These are phyloP conservation scores for Maniola jurtina DNA, from an alignment of 1,140 invertebrate genomes.

Conservation along the genomic window DNA sequence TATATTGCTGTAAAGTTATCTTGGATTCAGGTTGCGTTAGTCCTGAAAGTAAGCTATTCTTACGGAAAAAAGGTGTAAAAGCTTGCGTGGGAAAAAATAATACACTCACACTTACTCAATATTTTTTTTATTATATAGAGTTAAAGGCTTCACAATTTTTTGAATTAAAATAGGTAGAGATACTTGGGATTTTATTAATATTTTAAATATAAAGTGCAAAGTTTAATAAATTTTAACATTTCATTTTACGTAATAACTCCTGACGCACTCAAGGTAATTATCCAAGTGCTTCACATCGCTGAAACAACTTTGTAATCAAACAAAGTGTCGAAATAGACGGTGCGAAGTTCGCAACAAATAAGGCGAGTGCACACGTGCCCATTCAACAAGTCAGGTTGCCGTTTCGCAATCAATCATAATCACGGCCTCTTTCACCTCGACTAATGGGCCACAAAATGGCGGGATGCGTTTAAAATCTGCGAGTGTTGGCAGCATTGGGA, in stretches of 20 bases:
- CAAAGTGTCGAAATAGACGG: conserved; percentile 37
- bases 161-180: no score
- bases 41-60: no score
- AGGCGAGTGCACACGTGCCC: conserved; percentile 58
- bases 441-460: conserved; percentile 75
- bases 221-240: conserved; percentile 15
- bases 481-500: conserved; percentile 62
- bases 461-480: conserved; percentile 73
- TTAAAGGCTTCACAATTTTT: no score
- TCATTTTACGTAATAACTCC: conserved; percentile 24
- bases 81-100: no score
- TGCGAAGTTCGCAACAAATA: conserved; percentile 53
- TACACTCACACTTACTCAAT: no score
- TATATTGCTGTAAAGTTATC: background rate
- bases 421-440: conserved; percentile 71
- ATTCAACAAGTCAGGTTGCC: conserved; percentile 67
- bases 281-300: conserved; percentile 13
- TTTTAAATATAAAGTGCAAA: background rate
- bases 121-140: no score
- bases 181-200: background rate
- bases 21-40: no score
- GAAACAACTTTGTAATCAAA: conserved; percentile 44
- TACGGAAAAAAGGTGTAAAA: no score
- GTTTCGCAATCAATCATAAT: conserved; percentile 73
- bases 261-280: conserved; percentile 29